Evolutionary conservation across 2,888 invertebrate genomes (phyloP), one percentile per base, ranked within the genome.

Genomic region (Punctoribates punctum): DNA sequence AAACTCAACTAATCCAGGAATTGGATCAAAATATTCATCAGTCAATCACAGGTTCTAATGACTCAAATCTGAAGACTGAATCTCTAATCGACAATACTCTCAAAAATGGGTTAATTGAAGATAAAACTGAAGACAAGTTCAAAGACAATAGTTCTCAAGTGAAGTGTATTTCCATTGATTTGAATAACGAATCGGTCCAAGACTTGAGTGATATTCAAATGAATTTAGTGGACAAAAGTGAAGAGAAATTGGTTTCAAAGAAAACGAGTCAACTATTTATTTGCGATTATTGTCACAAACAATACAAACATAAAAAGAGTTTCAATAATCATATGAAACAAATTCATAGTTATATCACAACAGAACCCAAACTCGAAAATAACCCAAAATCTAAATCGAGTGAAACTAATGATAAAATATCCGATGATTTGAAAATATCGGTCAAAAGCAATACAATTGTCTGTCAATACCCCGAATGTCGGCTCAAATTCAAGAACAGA

Each of bases 221-320:
- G 4, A 34, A 34, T 34, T 34, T 34, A n/a, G n/a, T n/a, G 34
- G 8, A 34, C 8, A 17, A 48, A 48, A 48, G 48, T 48, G n/a
- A 48, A 4, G 48, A 48, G 2, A 48, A 48, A 48, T 17, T 17
- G 15, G n/a, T 48, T 48, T 34, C 34, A 34, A 34, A 34, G 3
- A 48, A 48, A 48, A 48, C 2, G 3, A 48, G 2, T 8, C 3
- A 57, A 57, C 3, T 20, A 11, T 23, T 57, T 57, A 3, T n/a
- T 57, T 57, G 57, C 23, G 11, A 20, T 57, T 57, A 57, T 57
- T 57, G 57, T 57, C 11, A 57, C 57, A 57, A 57, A 57, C 6
- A 6, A 23, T 57, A 57, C 11, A 57, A 57, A 57, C n/a, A 20
- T 20, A 57, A 57, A n/a, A 57, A 57, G 25, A 57, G 57, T 57